phyloP scores from a whole-genome alignment of 1,140 invertebrate genomes.

The Cotesia chilonis region DNA sequence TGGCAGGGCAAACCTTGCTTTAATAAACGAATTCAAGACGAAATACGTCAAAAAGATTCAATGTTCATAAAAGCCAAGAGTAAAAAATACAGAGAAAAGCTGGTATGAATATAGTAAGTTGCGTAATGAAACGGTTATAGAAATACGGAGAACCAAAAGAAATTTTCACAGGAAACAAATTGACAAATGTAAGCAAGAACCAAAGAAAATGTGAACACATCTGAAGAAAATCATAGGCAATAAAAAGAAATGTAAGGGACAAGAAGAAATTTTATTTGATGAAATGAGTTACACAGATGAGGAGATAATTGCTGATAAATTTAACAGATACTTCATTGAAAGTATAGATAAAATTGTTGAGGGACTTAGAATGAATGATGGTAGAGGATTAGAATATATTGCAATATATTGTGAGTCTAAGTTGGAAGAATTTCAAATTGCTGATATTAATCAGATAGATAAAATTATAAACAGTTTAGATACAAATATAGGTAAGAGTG shows the following conservation, averaged over 20 bases:
- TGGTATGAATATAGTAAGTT: neutral
- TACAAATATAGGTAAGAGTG: neutral
- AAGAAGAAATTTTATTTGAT: neutral
- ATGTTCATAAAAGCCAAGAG: constrained; percentile 2
- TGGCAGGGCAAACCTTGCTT: constrained; percentile 21
- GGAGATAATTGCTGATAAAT: neutral
- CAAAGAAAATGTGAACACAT: constrained; percentile 26
- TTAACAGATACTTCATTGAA: neutral
- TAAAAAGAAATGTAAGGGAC: neutral
- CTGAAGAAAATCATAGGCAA: constrained; percentile 25
- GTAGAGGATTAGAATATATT: neutral
- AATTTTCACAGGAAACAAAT: constrained; percentile 6
- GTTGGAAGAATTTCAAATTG: neutral
- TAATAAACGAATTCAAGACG: neutral
- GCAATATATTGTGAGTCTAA: neutral
- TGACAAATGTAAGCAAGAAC: constrained; percentile 2
- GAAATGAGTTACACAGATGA: neutral
- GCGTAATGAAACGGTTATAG: neutral
- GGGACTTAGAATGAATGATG: neutral
- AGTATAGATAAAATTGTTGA: constrained; percentile 4
- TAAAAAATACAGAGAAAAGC: neutral
- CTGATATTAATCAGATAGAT: neutral
- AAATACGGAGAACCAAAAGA: neutral
- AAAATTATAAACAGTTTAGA: no score
- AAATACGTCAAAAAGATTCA: constrained; percentile 4